These are phyloP conservation scores for Balaenoptera acutorostrata DNA, from an alignment of 2,113 vertebrate species.

Conservation along the genomic window DNA sequence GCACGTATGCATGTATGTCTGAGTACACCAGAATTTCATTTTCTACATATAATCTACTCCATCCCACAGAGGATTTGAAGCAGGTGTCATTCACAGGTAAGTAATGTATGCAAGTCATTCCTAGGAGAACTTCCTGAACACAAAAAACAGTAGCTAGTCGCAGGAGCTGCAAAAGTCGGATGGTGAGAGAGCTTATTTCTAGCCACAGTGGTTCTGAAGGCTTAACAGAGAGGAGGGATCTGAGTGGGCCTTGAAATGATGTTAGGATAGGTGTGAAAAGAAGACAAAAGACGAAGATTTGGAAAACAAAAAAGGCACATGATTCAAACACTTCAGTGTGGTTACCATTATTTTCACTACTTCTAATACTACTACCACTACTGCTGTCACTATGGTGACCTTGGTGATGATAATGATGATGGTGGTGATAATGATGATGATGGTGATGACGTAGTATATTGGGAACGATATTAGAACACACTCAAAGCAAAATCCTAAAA, in stretches of 20 bases:
- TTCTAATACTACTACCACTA: rapidly evolving
- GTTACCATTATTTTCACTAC: too few species aligned
- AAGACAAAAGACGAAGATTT: neutral
- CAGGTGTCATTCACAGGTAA: neutral
- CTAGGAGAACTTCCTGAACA: neutral
- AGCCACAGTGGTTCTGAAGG: neutral
- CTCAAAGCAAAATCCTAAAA: neutral
- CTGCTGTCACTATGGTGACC: neutral
- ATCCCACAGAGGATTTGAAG: neutral
- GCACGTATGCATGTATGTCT: rapidly evolving
- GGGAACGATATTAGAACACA: neutral
- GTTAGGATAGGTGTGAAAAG: neutral
- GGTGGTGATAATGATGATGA: neutral
- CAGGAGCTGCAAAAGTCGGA: too few species aligned
- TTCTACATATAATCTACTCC: neutral
- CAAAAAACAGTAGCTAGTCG: rapidly evolving
- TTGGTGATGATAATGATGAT: rapidly evolving
- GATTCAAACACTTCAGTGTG: neutral
- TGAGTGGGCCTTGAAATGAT: neutral
- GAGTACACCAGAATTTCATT: neutral
- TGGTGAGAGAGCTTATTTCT: neutral
- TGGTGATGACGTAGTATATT: neutral
- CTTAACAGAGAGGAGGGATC: neutral
- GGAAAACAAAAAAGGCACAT: neutral
- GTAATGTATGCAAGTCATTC: neutral